Evolutionary conservation across 2,888 invertebrate species (phyloP), one percentile per base, ranked within the genome.

Genomic region (Drosophila paramelanica): DNA sequence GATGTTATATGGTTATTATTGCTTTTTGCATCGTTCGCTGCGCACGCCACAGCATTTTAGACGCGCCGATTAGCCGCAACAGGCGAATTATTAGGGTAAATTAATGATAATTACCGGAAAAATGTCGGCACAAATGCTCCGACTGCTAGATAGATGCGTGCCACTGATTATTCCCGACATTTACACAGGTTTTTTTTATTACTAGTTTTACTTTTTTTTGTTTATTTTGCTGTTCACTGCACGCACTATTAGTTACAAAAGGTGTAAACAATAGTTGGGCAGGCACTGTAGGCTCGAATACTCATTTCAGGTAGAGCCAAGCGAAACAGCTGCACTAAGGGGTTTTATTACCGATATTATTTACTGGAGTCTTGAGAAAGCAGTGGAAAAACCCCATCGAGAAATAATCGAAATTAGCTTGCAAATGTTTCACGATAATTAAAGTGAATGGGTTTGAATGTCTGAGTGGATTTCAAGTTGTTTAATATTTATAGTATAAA

Each of bases 31-130:
- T 68, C 87, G 81, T 73, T 77, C 73, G 75, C 50, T 85, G 87
- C 67, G 80, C 85, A 88, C 73, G 84, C 67, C 73, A 85, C 67
- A 45, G 38, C 42, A 58, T 13, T 64, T 68, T 55, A 52, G 59
- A 56, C 42, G 20, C 55, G 47, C 10, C 69, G 73, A 74, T 77
- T 69, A 77, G 62, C 61, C 66, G 39, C 61, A 67, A 60, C 65
- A 61, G 41, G 69, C 72, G 65, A 84, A 77, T 79, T 77, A 85
- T 84, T 67, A 67, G 72, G 69, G 46, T 49, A 77, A 88, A 88
- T 85, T 85, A 83, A 77, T 67, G 69, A 81, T 88, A 88, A 86
- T 86, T 79, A 83, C 85, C 89, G 85, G 87, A 86, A 86, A 86
- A 88, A 83, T 80, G 82, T 77, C 58, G 66, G 51, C 75, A 62